Evolutionary conservation across 2,888 invertebrate species (phyloP).

Genomic region (Standfussiana lucernea): DNA sequence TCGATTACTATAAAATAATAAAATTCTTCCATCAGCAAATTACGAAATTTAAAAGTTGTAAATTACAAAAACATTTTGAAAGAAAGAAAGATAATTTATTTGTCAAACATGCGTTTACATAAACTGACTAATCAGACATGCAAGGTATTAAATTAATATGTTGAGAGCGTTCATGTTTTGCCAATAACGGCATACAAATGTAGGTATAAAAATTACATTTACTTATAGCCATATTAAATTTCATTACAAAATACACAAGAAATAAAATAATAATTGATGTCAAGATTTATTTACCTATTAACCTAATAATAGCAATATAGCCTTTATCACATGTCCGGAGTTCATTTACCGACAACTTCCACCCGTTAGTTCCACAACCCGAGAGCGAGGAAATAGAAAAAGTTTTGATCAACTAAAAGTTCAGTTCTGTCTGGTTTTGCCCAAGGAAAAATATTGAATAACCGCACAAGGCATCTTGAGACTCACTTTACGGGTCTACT

Average conservation of each 20-base stretch:
- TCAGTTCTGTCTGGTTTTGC: conserved; percentile 44
- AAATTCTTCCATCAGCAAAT: neutral
- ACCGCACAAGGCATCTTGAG: neutral
- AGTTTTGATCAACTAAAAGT: conserved; percentile 57
- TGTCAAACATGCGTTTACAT: too few species aligned
- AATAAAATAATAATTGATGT: too few species aligned
- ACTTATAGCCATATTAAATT: too few species aligned
- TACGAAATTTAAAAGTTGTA: neutral
- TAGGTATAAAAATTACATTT: too few species aligned
- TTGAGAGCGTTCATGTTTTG: too few species aligned
- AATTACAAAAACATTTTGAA: neutral
- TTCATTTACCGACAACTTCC: conserved; percentile 25
- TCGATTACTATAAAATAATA: neutral
- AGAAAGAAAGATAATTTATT: too few species aligned
- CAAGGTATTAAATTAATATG: too few species aligned
- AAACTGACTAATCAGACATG: too few species aligned
- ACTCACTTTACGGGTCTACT: conserved; percentile 26
- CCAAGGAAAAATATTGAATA: conserved; percentile 46
- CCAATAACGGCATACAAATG: too few species aligned
- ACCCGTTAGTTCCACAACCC: neutral
- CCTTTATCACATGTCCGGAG: neutral
- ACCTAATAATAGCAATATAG: neutral
- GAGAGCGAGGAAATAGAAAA: conserved; percentile 52
- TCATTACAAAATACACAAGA: too few species aligned
- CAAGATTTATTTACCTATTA: too few species aligned